Conservation (phyloP, 2,888 invertebrate species). For the Mimachlamys varia region DNA sequence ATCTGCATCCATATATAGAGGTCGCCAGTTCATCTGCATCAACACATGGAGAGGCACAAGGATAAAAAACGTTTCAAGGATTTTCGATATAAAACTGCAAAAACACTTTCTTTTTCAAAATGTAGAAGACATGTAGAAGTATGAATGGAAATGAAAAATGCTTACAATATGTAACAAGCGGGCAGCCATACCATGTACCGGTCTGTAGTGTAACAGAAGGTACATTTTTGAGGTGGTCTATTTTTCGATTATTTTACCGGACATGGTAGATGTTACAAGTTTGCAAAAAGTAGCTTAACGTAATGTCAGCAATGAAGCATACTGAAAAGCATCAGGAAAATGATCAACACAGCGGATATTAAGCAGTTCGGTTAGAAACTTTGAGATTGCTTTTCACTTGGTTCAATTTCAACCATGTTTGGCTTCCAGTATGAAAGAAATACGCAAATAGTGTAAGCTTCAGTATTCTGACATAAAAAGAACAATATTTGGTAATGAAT, state of each 20-base stretch:
- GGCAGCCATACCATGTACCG: neutral
- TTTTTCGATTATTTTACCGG: neutral
- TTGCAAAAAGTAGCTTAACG: neutral
- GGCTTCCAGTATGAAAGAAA: too few relatives aligned
- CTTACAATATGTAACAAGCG: neutral
- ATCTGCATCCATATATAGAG: neutral
- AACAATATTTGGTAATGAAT: neutral
- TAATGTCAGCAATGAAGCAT: too few relatives aligned
- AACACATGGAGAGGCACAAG: neutral
- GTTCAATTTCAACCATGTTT: neutral
- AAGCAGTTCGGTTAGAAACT: neutral
- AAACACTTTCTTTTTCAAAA: constrained; percentile 6
- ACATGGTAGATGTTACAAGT: neutral
- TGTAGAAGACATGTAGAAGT: neutral
- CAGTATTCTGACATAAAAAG: neutral
- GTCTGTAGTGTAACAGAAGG: too few relatives aligned
- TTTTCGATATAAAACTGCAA: constrained; percentile 17
- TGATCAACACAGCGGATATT: neutral
- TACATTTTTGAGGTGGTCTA: too few relatives aligned
- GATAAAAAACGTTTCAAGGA: neutral
- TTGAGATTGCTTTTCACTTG: neutral
- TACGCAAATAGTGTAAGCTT: neutral
- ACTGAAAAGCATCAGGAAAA: neutral
- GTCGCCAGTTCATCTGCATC: neutral
- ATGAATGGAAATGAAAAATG: constrained; percentile 1